phyloP scores from a whole-genome alignment of 2,113 vertebrate genomes.

The Anarrhichthys ocellatus region DNA sequence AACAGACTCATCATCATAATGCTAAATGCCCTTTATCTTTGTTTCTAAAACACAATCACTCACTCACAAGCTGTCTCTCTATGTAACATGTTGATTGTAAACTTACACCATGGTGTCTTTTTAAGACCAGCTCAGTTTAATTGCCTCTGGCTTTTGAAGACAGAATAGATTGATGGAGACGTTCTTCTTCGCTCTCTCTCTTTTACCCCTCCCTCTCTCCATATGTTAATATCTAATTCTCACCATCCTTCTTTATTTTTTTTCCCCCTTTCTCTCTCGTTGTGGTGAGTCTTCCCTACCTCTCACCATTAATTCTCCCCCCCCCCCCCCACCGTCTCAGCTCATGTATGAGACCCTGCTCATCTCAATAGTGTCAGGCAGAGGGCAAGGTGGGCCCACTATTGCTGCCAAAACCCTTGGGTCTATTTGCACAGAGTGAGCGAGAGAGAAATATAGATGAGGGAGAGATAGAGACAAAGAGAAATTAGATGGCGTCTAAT shows the following conservation, averaged over 20 bases:
- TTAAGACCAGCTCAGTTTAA: constrained; percentile 12
- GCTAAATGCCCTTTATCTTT: constrained; percentile 22
- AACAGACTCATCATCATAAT: constrained; percentile 17
- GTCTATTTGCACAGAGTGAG: neutral
- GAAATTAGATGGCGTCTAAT: neutral
- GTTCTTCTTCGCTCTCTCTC: neutral
- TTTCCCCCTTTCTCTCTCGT: neutral
- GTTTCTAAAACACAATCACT: constrained; percentile 20
- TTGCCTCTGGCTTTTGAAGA: constrained; percentile 35
- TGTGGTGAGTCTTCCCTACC: neutral
- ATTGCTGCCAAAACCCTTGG: neutral
- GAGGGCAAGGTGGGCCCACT: constrained; percentile 15
- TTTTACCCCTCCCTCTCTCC: neutral
- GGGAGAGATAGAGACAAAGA: neutral
- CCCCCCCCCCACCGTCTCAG: constrained; percentile 10
- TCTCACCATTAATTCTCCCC: neutral
- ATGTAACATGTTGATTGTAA: neutral
- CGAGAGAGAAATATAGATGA: neutral
- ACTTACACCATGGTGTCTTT: neutral
- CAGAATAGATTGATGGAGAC: constrained; percentile 16
- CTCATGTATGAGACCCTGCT: constrained; percentile 21
- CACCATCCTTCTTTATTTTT: neutral
- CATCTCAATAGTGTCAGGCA: constrained; percentile 35
- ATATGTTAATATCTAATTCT: constrained; percentile 9
- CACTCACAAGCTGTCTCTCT: constrained; percentile 20